Conservation (phyloP, 1,140 invertebrate species). For the Ganaspis sp. region DNA sequence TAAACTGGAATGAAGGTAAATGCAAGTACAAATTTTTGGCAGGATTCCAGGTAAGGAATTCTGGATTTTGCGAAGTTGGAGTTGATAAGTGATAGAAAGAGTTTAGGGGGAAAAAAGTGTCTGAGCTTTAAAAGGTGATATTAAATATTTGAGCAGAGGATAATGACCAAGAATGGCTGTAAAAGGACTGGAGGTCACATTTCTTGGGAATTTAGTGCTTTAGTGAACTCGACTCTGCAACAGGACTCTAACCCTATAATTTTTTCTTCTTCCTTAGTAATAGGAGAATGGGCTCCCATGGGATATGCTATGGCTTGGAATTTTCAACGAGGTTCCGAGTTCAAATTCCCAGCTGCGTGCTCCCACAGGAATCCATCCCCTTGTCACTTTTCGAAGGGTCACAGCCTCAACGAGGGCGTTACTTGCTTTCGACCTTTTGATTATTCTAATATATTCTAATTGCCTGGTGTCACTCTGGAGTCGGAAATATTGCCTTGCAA, state of each 20-base stretch:
- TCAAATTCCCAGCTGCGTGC: slow-evolving; percentile 22
- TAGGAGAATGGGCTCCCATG: slow-evolving; percentile 7
- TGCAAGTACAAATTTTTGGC: background rate
- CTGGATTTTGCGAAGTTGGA: background rate
- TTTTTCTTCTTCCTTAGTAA: slow-evolving; percentile 16
- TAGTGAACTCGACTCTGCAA: slow-evolving; percentile 4
- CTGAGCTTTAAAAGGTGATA: background rate
- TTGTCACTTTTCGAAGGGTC: slow-evolving; percentile 20
- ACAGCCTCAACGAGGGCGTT: slow-evolving; percentile 22
- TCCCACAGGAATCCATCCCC: slow-evolving; percentile 26
- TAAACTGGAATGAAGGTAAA: slow-evolving; percentile 6
- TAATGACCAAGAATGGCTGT: slow-evolving; percentile 3
- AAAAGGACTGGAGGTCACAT: slow-evolving; percentile 24
- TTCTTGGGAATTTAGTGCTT: slow-evolving; percentile 22
- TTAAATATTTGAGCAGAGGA: background rate
- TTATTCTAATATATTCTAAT: slow-evolving; percentile 31
- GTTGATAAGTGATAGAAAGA: slow-evolving; percentile 13
- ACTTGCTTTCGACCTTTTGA: slow-evolving; percentile 29
- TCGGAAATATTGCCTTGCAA: slow-evolving; percentile 9
- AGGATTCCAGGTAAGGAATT: background rate
- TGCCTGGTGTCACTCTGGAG: slow-evolving; percentile 8
- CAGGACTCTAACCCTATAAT: slow-evolving; percentile 29
- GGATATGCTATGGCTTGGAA: slow-evolving; percentile 11
- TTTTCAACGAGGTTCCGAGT: slow-evolving; percentile 20
- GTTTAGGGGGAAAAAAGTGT: background rate